Evolutionary conservation across 2,888 invertebrate genomes (phyloP).

Genomic region (Acrobeloides nanus): DNA sequence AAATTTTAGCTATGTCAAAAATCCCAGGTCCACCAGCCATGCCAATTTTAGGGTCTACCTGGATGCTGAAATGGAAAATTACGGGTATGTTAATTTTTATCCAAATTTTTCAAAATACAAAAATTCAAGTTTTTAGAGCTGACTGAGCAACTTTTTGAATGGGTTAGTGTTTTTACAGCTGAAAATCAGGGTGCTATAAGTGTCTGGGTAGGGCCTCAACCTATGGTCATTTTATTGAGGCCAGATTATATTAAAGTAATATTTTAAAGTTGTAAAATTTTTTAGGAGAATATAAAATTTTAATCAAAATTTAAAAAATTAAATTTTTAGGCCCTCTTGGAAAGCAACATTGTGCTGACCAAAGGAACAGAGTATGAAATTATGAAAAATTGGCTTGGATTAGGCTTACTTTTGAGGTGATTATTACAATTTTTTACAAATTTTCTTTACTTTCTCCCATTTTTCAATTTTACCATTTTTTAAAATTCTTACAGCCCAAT

Average conservation of each 20-base stretch:
- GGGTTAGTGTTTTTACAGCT: conserved; percentile 17
- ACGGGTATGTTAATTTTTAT: conserved; percentile 17
- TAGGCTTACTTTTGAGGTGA: conserved; percentile 56
- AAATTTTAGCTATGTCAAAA: too few species aligned
- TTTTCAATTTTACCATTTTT: too few species aligned
- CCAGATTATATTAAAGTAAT: conserved; percentile 25
- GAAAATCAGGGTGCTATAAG: conserved; percentile 18
- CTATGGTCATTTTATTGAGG: conserved; percentile 22
- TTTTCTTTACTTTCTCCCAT: too few species aligned
- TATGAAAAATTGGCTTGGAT: conserved; percentile 57
- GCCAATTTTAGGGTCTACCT: conserved; percentile 38
- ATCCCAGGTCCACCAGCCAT: conserved; percentile 39
- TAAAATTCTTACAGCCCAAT: too few species aligned
- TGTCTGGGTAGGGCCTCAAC: conserved; percentile 28
- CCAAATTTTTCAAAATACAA: not conserved
- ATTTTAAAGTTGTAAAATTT: not conserved
- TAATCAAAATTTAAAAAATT: not conserved
- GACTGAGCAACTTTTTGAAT: conserved; percentile 25
- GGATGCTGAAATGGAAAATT: conserved; percentile 36
- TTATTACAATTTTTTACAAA: too few species aligned
- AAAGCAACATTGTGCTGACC: conserved; percentile 46
- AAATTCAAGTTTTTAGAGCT: conserved; percentile 18
- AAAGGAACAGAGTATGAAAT: conserved; percentile 56
- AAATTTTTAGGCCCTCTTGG: conserved; percentile 35
- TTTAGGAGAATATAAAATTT: too few species aligned